Evolutionary conservation across 2,888 invertebrate genomes (phyloP).

Genomic region (Nebria brevicollis): DNA sequence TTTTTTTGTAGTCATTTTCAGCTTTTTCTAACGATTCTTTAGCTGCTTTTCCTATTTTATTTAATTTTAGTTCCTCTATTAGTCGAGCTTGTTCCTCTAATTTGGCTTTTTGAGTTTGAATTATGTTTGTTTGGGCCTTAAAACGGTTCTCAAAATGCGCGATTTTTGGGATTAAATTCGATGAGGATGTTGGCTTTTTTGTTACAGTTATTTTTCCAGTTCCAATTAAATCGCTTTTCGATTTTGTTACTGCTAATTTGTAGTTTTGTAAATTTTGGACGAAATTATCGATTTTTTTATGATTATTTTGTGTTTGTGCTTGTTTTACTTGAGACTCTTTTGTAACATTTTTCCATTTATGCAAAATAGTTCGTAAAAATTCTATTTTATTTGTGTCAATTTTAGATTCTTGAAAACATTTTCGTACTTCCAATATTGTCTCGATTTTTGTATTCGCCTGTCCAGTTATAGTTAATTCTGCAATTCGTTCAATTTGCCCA

Average conservation of each 20-base stretch:
- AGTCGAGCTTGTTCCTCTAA: slow-evolving; percentile 76
- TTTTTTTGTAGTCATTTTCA: slow-evolving; percentile 67
- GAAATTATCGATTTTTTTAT: slow-evolving; percentile 55
- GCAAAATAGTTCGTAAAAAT: slow-evolving; percentile 33
- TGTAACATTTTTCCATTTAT: neutral
- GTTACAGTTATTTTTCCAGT: slow-evolving; percentile 20
- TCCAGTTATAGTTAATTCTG: slow-evolving; percentile 32
- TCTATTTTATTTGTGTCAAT: slow-evolving; percentile 32
- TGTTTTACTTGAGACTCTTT: slow-evolving; percentile 44
- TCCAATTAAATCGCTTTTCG: slow-evolving; percentile 28
- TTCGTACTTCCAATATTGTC: slow-evolving; percentile 24
- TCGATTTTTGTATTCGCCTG: slow-evolving; percentile 21
- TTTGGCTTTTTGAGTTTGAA: slow-evolving; percentile 76
- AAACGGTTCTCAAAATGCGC: slow-evolving; percentile 62
- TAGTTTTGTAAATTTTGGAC: slow-evolving; percentile 53
- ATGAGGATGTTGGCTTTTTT: slow-evolving; percentile 26
- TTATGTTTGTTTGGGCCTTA: slow-evolving; percentile 77
- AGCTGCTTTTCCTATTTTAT: slow-evolving; percentile 74
- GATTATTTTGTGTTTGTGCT: slow-evolving; percentile 47
- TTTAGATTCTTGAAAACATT: slow-evolving; percentile 27
- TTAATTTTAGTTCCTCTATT: slow-evolving; percentile 78
- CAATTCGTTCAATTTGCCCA: neutral
- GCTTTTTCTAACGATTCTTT: slow-evolving; percentile 68
- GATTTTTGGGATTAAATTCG: slow-evolving; percentile 40
- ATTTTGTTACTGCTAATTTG: slow-evolving; percentile 45